Base-by-base conservation (phyloP, 2,888 invertebrate species). In the Toxonevra muliebris region DNA sequence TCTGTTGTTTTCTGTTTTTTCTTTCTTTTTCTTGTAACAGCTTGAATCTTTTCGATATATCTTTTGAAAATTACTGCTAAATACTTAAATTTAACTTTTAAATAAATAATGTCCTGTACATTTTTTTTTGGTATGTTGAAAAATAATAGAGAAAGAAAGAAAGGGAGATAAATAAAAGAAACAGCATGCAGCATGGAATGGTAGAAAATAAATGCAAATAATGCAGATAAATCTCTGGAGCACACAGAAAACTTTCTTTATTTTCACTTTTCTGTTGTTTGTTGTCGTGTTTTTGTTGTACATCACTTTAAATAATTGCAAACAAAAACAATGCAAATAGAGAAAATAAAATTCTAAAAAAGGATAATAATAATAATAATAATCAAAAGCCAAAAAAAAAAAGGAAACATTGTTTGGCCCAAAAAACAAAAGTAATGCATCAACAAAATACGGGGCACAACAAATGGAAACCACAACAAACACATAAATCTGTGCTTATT, bases 401-500 rank as follows among this genome's bases (percentile, higher is more conserved):
- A 61, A 13, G 53, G 42, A 61, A 19, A 43, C 54, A 61, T 42
- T 59, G 30, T 30, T 42, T 59, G 55, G 42, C 55, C 30, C 52
- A 60, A 59, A 66, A 40, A 66, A 66, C 30, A 30, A 2, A 30
- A 30, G 30, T 7, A 30, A 30, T 30, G 30, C 30, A 30, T 30
- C 30, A 30, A 30, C 30, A 4, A 30, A n/a, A n/a, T n/a, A n/a
- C n/a, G n/a, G n/a, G n/a, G n/a, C n/a, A n/a, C n/a, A n/a, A n/a
- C n/a, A n/a, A 30, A 30, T 30, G 30, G 30, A 30, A 68, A 54
- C 66, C 68, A 66, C 63, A 70, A 68, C 66, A 69, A 71, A 69
- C 64, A 65, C 62, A 69, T 69, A 69, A 69, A 69, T 71, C 69
- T 64, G 30, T 54, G 66, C 57, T 66, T 64, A 69, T 67, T 63